phyloP scores from a whole-genome alignment of 2,888 invertebrate species.

The Sicus ferrugineus region DNA sequence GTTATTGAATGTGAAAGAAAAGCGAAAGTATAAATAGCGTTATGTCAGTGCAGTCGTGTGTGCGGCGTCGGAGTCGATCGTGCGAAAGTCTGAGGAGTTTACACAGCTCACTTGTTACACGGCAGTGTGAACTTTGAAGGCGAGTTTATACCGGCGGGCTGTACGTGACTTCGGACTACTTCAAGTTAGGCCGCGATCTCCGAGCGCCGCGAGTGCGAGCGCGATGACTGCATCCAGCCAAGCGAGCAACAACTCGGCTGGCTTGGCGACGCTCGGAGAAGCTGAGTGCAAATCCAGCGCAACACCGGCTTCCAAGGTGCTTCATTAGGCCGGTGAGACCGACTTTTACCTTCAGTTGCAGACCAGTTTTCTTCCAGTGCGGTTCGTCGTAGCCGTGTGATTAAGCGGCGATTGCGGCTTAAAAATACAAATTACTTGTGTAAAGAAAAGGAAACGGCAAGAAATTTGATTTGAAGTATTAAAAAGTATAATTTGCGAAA shows the following conservation, averaged over 20 bases:
- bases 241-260: background rate
- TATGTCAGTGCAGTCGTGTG: background rate
- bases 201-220: constrained; percentile 9
- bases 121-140: background rate
- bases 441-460: no score
- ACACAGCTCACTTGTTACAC: background rate
- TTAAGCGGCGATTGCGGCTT: background rate
- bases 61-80: background rate
- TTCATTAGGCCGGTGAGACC: constrained; percentile 42
- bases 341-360: constrained; percentile 46
- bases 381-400: constrained; percentile 37
- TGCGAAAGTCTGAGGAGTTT: constrained; percentile 6
- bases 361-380: constrained; percentile 47
- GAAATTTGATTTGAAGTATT: no score
- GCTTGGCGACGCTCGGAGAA: background rate
- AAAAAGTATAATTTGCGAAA: no score
- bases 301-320: constrained; percentile 28
- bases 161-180: no score
- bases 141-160: no score
- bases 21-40: constrained; percentile 37
- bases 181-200: background rate
- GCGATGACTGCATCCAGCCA: background rate
- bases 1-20: constrained; percentile 33
- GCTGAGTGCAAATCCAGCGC: constrained; percentile 14
- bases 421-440: background rate